Evolutionary conservation across 2,888 invertebrate species (phyloP).

Genomic region (Clivina fossor): DNA sequence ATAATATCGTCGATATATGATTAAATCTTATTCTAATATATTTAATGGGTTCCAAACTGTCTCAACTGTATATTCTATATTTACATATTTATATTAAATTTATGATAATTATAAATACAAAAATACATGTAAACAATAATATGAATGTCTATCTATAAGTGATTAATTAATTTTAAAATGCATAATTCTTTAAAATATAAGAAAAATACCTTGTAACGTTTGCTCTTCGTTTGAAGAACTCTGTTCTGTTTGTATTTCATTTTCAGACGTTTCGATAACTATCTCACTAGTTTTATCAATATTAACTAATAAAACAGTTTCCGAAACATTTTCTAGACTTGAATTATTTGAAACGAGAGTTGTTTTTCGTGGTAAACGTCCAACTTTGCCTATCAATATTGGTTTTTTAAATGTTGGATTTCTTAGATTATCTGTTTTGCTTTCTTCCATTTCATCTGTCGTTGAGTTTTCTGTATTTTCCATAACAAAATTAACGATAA

Average conservation of each 20-base stretch:
- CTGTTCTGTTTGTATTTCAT: conserved; percentile 28
- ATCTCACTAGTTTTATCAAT: background rate
- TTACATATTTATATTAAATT: no score
- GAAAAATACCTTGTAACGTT: background rate
- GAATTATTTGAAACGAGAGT: conserved; percentile 39
- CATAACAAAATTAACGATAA: no score
- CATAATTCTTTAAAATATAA: no score
- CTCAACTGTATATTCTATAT: no score
- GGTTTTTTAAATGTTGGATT: conserved; percentile 56
- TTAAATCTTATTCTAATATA: no score
- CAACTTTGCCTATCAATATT: conserved; percentile 57
- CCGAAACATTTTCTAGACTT: no score
- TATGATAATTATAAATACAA: no score
- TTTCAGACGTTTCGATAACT: conserved; percentile 39
- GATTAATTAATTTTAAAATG: no score
- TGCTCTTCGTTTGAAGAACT: background rate
- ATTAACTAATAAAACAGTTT: conserved; percentile 33
- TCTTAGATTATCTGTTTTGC: conserved; percentile 43
- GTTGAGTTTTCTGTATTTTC: background rate
- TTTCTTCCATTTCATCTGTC: background rate
- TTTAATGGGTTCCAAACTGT: no score
- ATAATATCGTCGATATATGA: no score
- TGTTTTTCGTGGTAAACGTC: conserved; percentile 56
- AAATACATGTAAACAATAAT: no score
- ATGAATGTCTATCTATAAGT: no score